These are phyloP conservation scores for Hylaeus volcanicus DNA, from an alignment of 1,140 invertebrate genomes.

Conservation along the genomic window DNA sequence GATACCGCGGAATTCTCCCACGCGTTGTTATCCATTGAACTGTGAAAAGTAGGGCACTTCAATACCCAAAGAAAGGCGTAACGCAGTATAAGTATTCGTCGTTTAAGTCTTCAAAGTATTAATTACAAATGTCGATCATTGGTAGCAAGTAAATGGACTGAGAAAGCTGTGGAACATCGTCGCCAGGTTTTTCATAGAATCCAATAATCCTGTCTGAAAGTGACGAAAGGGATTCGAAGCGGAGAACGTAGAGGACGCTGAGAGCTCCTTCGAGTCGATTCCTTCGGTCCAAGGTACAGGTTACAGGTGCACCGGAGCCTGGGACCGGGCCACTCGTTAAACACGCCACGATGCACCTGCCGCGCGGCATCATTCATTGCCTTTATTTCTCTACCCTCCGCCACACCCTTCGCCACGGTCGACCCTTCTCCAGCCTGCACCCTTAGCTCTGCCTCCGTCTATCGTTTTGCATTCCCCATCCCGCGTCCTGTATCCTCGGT, in stretches of 20 bases:
- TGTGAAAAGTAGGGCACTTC: too few relatives aligned
- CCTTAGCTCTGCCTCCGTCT: background rate
- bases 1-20: too few relatives aligned
- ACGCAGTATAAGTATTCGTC: too few relatives aligned
- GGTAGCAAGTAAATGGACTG: too few relatives aligned
- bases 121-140: too few relatives aligned
- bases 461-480: conserved; percentile 8
- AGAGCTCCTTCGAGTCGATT: conserved; percentile 44
- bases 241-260: conserved; percentile 4
- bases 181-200: too few relatives aligned
- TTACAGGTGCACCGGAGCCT: conserved; percentile 69
- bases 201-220: background rate
- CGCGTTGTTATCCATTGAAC: too few relatives aligned
- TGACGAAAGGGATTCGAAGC: background rate
- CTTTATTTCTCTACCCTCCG: conserved; percentile 59
- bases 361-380: conserved; percentile 70
- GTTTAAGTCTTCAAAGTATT: too few relatives aligned
- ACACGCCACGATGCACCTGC: conserved; percentile 68
- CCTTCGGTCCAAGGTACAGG: conserved; percentile 47
- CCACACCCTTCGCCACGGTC: conserved; percentile 13
- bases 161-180: too few relatives aligned
- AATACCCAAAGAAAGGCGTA: too few relatives aligned
- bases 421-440: conserved; percentile 6
- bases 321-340: conserved; percentile 70
- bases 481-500: background rate